A percentile compares a stretch with the other conserved stretches of the same genome.
phyloP scores from a whole-genome alignment of 2,797 vertebrate species.

The Spinus pinus region DNA sequence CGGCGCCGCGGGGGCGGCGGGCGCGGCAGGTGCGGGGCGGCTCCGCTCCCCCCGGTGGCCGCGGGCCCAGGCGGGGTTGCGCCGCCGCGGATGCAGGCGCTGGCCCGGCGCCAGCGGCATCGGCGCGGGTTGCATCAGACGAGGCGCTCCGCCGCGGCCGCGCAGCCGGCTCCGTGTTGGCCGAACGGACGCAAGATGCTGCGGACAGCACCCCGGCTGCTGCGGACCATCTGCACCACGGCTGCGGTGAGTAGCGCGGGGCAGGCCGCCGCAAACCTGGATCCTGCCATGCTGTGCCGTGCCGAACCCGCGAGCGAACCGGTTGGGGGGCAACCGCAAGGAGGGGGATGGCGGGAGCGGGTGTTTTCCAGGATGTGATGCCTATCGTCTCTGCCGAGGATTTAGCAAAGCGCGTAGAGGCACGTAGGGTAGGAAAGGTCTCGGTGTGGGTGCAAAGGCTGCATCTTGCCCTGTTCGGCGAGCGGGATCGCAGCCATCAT shows the following conservation, averaged over 20 bases:
- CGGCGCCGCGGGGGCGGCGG: background rate
- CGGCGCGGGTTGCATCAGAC: conserved; percentile 34
- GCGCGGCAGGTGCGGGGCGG: background rate
- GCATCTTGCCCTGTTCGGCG: background rate
- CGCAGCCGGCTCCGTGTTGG: background rate
- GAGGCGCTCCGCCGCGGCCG: background rate
- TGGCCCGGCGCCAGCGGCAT: background rate
- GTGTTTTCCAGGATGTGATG: background rate
- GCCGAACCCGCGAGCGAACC: background rate
- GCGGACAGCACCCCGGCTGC: background rate
- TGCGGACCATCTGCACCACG: background rate
- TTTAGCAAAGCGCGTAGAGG: background rate
- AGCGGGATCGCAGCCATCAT: conserved; percentile 12
- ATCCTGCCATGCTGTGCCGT: background rate
- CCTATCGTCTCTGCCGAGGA: background rate
- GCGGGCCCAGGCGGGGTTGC: background rate
- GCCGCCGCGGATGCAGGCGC: background rate
- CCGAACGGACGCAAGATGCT: background rate
- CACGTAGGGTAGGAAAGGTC: background rate
- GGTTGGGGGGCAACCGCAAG: background rate
- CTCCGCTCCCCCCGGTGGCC: background rate
- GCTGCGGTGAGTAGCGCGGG: background rate
- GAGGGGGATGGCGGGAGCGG: background rate
- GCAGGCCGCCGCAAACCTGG: background rate
- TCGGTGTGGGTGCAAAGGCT: background rate